Conservation (phyloP, 2,888 invertebrate species). For the Corbicula japonica region DNA sequence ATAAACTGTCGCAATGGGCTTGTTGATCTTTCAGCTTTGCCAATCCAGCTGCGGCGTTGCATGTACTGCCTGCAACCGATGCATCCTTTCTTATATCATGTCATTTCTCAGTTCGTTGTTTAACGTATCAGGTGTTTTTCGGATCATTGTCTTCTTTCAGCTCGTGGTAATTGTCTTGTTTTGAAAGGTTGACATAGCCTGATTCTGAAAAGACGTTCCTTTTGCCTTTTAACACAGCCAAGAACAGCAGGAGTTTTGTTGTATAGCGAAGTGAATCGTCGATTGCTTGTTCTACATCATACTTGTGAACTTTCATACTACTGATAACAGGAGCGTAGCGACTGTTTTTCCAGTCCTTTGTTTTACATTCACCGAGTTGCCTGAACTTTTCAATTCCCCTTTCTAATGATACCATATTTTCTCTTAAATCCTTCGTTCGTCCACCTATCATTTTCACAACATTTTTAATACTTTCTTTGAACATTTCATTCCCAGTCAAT, state of each 20-base stretch:
- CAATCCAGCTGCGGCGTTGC: conserved; percentile 20
- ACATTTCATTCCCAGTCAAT: not conserved
- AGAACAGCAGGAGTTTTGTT: not conserved
- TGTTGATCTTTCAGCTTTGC: conserved; percentile 26
- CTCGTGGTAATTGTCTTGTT: conserved; percentile 5
- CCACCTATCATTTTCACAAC: not conserved
- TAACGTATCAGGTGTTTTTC: not conserved
- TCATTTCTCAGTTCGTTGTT: conserved; percentile 13
- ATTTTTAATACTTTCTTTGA: too few species aligned
- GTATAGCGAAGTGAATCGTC: not conserved
- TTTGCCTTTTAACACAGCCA: not conserved
- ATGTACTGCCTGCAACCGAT: conserved; percentile 16
- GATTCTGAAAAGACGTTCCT: not conserved
- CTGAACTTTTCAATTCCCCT: not conserved
- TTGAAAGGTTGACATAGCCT: not conserved
- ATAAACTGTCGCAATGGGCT: conserved; percentile 6
- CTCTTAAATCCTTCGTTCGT: conserved; percentile 15
- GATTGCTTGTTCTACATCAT: conserved; percentile 2
- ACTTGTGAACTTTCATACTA: conserved; percentile 6
- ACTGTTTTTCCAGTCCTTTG: conserved; percentile 16
- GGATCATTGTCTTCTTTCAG: conserved; percentile 1
- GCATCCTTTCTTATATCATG: conserved; percentile 2
- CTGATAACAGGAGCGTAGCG: conserved; percentile 13
- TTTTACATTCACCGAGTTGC: conserved; percentile 1
- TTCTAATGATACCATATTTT: not conserved